Base-by-base conservation (phyloP, 2,113 vertebrate species). In the Riparia riparia region DNA sequence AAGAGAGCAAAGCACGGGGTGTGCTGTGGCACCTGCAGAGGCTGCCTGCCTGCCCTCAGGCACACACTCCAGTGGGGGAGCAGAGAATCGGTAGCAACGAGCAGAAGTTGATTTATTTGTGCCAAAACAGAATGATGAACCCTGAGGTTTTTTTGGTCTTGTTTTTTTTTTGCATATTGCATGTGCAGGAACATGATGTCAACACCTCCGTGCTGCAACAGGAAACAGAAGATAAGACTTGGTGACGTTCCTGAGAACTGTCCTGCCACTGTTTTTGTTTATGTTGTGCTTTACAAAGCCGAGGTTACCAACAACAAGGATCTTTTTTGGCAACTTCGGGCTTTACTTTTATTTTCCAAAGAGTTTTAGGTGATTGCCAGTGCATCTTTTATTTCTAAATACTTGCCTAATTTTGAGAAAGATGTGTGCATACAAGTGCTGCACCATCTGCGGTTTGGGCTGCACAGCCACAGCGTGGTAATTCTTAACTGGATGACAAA, bases 141-240 rank as follows among this genome's bases (percentile, higher is more conserved):
- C 42, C 50, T 5, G 32, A 81, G 79, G 3, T 88, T 79, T 32
- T 72, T 83, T 37, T 37, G 37, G 37, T 37, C 10, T 37, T 37
- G 37, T 19, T n/a, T n/a, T 80, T 83, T 89, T 88, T 82, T 86
- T 68, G 72, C 82, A 45, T 21, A 29, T 21, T 74, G 88, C 96
- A 93, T 71, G 80, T 96, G 96, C 88, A 86, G 57, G 95, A 93
- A 96, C 79, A 82, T 49, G 88, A 96, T 86, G 95, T 95, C 93
- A 94, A 78, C 86, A 96, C 24, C 56, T 49, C 83, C 1, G 7
- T 81, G 60, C 92, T 51, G 64, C 69, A 96, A 97, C 68, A 96
- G 96, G 96, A 97, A 97, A 60, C 87, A 88, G 37, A 49, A 93
- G 92, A 96, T 93, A 90, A 95, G 82, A 53, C 28, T 41, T 61